These are phyloP conservation scores for Euschistus heros DNA, from an alignment of 1,140 invertebrate genomes.

Conservation along the genomic window DNA sequence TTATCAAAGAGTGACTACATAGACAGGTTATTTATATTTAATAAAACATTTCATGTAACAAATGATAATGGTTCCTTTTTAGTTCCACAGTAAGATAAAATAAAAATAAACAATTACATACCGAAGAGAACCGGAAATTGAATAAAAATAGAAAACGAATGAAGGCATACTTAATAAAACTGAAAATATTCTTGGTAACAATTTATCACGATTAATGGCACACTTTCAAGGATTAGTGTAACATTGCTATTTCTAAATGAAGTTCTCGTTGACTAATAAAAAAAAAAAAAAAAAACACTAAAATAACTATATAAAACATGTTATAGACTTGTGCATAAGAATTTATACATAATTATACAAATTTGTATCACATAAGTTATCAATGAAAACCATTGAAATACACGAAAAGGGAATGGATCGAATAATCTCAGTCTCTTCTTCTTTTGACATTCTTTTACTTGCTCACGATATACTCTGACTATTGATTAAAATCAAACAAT, in stretches of 20 bases:
- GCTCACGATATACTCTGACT: not conserved
- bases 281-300: not conserved
- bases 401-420: not conserved
- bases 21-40: too few species aligned
- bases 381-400: not conserved
- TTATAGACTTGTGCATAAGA: not conserved
- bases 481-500: not conserved
- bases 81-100: too few species aligned
- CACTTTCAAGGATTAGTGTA: not conserved
- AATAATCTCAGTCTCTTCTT: not conserved
- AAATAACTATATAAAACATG: not conserved
- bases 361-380: constrained; percentile 4
- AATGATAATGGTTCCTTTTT: too few species aligned
- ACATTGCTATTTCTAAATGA: not conserved
- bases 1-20: too few species aligned
- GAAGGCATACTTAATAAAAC: too few species aligned
- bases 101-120: too few species aligned
- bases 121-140: too few species aligned
- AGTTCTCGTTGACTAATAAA: not conserved
- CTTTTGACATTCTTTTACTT: not conserved
- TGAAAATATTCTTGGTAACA: not conserved
- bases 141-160: too few species aligned
- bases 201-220: constrained; percentile 2
- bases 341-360: not conserved
- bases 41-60: too few species aligned